Base-by-base conservation (phyloP, 2,888 invertebrate species). In the Teleogryllus oceanicus region DNA sequence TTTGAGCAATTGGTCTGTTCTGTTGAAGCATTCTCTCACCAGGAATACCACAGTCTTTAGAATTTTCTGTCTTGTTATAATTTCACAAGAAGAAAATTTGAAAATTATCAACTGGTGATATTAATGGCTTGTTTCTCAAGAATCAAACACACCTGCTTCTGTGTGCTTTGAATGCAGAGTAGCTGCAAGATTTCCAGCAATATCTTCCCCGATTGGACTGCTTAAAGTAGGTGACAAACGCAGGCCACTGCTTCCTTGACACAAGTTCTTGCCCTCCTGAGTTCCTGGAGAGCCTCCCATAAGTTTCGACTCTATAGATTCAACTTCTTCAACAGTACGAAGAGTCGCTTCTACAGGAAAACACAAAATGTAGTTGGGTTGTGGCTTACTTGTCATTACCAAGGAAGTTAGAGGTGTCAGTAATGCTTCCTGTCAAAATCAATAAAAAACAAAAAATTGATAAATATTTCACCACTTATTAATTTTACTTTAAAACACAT, bases 351-450 rank as follows among this genome's bases (percentile, higher is more conserved):
- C 82, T 1, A 84, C 84, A 0, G 92, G 91, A 84, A 91, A 91
- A 76, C 88, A 88, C 76, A 91, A 86, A 76, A 89, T 89, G 83
- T 88, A 89, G 84, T 90, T 90, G 2, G 92, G 92, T 82, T 90
- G 89, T 81, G 89, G 86, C 80, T 87, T 86, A 10, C 87, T 88
- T 12, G 88, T 86, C 80, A 92, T 87, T 85, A 90, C 88, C 12
- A 88, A 85, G 12, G 85, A 86, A 78, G 84, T 85, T 76, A 93
- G 87, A 81, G 90, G 87, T 81, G 86, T 86, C 37, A 91, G 87
- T 76, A 93, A 88, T 18, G 90, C 88, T 77, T 84, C 83, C 84
- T 85, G 81, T 74, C 78, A 79, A 20, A 37, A 37, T 37, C 37
- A 37, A 37, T 37, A 37, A 74, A 11, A 78, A 21, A 51, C 24